phyloP scores from a whole-genome alignment of 2,888 invertebrate genomes.

The Empis stercorea region DNA sequence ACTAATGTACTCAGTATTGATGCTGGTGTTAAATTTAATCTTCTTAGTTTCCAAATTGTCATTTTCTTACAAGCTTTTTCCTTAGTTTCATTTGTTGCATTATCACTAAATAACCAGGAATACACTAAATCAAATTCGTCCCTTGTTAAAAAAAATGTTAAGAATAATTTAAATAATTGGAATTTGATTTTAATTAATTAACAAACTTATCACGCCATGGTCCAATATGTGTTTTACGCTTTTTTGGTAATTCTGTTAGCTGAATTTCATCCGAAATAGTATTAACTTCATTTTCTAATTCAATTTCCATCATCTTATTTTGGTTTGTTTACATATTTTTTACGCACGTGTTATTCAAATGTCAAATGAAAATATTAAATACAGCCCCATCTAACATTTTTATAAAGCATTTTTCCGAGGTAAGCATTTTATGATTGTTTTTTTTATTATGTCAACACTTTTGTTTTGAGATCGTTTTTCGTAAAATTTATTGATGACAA shows the following conservation, averaged over 20 bases:
- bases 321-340: background rate
- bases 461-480: background rate
- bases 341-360: background rate
- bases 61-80: constrained; percentile 22
- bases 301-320: background rate
- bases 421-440: no score
- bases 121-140: constrained; percentile 28
- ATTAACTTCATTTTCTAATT: background rate
- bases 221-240: constrained; percentile 3
- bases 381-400: no score
- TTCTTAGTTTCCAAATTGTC: constrained; percentile 29
- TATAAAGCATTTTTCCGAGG: no score
- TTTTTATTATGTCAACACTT: no score
- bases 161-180: background rate
- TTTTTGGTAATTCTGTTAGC: background rate
- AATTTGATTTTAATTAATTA: background rate
- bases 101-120: constrained; percentile 23
- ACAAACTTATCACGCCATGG: constrained; percentile 12
- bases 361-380: background rate
- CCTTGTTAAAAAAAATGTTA: constrained; percentile 15
- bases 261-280: background rate
- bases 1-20: constrained; percentile 29
- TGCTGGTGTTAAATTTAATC: constrained; percentile 28
- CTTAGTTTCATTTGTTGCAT: constrained; percentile 12
- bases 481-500: background rate